Base-by-base conservation (phyloP, 2,888 invertebrate species). In the Drosophila niveifrons region DNA sequence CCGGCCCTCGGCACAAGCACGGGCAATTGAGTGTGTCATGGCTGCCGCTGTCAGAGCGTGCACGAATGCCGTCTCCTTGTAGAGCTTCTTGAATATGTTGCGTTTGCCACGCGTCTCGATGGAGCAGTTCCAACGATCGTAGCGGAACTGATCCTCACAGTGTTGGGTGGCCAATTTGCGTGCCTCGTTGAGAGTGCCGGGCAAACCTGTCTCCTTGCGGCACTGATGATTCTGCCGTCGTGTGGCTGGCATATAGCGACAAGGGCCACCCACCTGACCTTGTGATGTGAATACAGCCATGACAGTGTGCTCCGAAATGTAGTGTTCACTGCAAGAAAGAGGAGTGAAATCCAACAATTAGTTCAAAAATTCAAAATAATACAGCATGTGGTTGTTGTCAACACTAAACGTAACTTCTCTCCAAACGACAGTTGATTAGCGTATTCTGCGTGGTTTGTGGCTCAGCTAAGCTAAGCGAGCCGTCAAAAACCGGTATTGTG, bases 51-150 rank as follows among this genome's bases (percentile, higher is more conserved):
- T 93, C 28, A 91, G 75, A 0, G 96, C 95, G 76, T 96, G 94
- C 50, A 96, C 93, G 75, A 96, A 95, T 0, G 96, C 96, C 2
- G 96, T 91, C 73, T 91, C 91, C 76, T 91, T 91, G 81, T 86
- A 86, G 13, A 86, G 87, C 36, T 86, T 86, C 66, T 93, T 93
- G 82, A 94, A 94, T 63, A 94, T 93, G 72, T 93, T 93, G 1
- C 93, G 82, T 85, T 94, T 94, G 63, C 92, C 94, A 72, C 94
- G 94, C 66, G 94, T 94, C 18, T 94, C 93, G 18, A 94, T 92
- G 0, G 95, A 94, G 82, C 96, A 96, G 88, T 95, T 95, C 96
- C 96, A 96, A 71, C 95, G 93, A 72, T 95, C 95, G 82, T 94
- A 95, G 59, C 94, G 94, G 81, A 95, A 96, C 53, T 94, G 93